Percentiles rank a stretch among this genome's conserved stretches.
phyloP scores from a whole-genome alignment of 2,888 invertebrate genomes.

The Mylabris sibirica region DNA sequence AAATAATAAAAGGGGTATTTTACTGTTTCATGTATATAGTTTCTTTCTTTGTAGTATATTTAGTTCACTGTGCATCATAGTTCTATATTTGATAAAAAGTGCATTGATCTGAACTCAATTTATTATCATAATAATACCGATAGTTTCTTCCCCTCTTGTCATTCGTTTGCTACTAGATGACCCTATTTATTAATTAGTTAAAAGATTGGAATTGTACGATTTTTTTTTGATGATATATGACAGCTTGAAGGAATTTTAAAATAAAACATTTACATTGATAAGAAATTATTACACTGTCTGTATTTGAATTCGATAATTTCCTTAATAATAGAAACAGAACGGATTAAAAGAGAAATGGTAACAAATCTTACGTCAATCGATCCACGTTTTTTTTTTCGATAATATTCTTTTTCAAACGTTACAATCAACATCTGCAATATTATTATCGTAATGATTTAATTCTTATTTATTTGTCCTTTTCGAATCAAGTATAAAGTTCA shows the following conservation, averaged over 20 bases:
- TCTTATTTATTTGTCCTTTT: not conserved
- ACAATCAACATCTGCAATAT: not conserved
- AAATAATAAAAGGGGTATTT: not conserved
- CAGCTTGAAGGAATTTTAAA: not conserved
- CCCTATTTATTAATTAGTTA: conserved; percentile 24
- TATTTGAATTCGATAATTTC: conserved; percentile 9
- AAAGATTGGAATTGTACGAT: not conserved
- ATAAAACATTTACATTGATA: conserved; percentile 10
- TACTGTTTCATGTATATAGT: not conserved
- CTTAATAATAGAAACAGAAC: not conserved
- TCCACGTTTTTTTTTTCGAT: no score
- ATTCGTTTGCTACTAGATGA: conserved; percentile 16
- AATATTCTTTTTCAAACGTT: not conserved
- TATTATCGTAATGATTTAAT: not conserved
- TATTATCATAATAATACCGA: conserved; percentile 23
- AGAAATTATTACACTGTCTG: conserved; percentile 4
- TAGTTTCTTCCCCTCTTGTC: conserved; percentile 21
- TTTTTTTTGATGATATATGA: not conserved
- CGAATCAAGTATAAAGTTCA: not conserved
- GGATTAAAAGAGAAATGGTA: not conserved
- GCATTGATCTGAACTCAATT: conserved; percentile 31
- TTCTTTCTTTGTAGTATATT: not conserved
- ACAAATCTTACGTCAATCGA: not conserved
- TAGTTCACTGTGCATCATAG: not conserved
- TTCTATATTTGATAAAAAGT: conserved; percentile 30